Base-by-base conservation (phyloP, 2,888 invertebrate species). In the Archips xylosteana region DNA sequence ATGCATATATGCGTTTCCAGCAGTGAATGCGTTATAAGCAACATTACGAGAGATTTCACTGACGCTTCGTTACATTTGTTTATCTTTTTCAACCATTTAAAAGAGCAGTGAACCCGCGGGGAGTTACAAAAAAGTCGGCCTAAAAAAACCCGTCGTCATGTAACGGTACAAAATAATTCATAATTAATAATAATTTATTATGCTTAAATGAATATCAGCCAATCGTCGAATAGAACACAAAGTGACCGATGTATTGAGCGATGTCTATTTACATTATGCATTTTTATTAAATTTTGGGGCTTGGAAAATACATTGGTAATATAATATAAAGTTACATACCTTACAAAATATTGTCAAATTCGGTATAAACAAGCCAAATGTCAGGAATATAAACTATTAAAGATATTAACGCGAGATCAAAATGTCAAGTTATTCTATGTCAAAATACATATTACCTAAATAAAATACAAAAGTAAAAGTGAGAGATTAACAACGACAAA, bases 101-200 rank as follows among this genome's bases (percentile, higher is more conserved):
- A 57, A 57, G 57, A 32, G 12, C 10, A 57, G 2, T 8, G 54
- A 0, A 12, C 3, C 42, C 71, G 61, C 4, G 42, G 60, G 61
- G 23, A 60, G 15, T 61, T 66, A 15, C 61, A 34, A 61, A 66
- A 60, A 51, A 15, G 10, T 1, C 2, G 4, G 2, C 49, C 51
- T 65, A 70, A 39, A 60, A 65, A 64, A 23, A 32, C 47, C 71
- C 65, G 64, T 13, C 39, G 49, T 42, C 64, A 45, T 59, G 63
- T n/a, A n/a, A 51, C 60, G 64, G 73, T 51, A 64, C 59, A 69
- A 64, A 77, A 74, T 70, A 74, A 70, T 62, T 67, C 68, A 62
- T 66, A 71, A 69, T 70, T 70, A 69, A 72, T 73, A 77, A 72
- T 73, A 77, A 78, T 76, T 77, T 76, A 74, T 76, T 70, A 76